Base-by-base conservation (phyloP, 2,113 vertebrate genomes). In the Polypterus senegalus region DNA sequence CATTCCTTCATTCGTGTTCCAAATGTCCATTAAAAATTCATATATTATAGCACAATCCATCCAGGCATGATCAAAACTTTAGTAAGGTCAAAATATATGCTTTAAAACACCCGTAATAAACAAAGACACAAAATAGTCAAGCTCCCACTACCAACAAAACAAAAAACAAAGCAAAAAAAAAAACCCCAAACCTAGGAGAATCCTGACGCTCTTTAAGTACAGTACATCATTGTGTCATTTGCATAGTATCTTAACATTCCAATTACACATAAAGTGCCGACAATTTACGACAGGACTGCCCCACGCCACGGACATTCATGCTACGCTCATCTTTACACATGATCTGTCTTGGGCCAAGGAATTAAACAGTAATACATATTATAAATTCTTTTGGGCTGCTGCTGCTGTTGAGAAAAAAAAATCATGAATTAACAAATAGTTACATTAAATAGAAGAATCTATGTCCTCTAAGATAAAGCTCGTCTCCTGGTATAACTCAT, bases 1-100 rank as follows among this genome's bases (percentile, higher is more conserved):
- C 76, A 76, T 81, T 76, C 76, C 73, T 2, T 10, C 63, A 69
- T 62, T 64, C 65, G 66, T 9, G 61, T 61, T 61, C 27, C 27
- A 27, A 27, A 27, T 27, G 27, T 27, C 27, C 27, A 27, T 27
- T 27, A 27, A 27, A 27, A 27, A 27, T 27, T 27, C 27, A 27
- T 27, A 27, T 27, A 27, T 27, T 27, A 27, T 27, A 27, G 27
- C 27, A 27, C 27, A 27, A 27, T 27, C 27, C 27, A 27, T 27
- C 27, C 27, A 27, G 27, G 27, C 27, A 27, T 27, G 27, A 27
- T 27, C 27, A 27, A 27, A 27, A 27, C 27, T 27, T 27, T 27
- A 27, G 27, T 27, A 27, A 27, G 27, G 27, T 27, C 27, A 27
- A 27, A 27, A 27, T 27, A 2, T 27, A 27, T 27, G 27, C 27